Percentiles rank a stretch among this genome's conserved stretches.
phyloP scores from a whole-genome alignment of 2,888 invertebrate genomes.

The Machimus atricapillus region DNA sequence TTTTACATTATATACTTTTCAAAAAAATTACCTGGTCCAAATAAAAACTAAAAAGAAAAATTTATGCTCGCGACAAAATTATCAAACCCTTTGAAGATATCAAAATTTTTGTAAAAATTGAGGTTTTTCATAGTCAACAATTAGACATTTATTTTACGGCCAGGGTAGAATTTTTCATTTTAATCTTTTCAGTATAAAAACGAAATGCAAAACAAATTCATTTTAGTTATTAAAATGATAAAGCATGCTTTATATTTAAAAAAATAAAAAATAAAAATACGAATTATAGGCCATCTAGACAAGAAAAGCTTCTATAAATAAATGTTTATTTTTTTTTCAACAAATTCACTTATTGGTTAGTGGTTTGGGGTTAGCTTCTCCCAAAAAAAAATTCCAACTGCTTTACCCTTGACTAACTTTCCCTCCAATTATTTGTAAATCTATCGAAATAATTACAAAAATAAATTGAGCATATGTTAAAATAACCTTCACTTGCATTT shows the following conservation, averaged over 20 bases:
- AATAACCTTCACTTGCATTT: not conserved
- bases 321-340: not conserved
- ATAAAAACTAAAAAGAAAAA: too few species aligned
- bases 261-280: not conserved
- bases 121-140: too few species aligned
- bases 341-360: conserved; percentile 39
- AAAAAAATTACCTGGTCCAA: too few species aligned
- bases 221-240: too few species aligned
- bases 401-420: not conserved
- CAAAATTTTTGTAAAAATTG: too few species aligned
- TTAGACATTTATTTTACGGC: too few species aligned
- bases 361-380: conserved; percentile 52
- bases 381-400: conserved; percentile 21
- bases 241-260: not conserved
- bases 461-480: conserved; percentile 47
- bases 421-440: not conserved
- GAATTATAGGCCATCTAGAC: not conserved
- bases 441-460: not conserved
- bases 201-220: too few species aligned
- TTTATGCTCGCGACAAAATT: too few species aligned
- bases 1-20: not conserved
- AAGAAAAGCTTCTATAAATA: not conserved
- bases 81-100: too few species aligned
- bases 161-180: too few species aligned
- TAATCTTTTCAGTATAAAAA: too few species aligned